Percentiles rank a stretch among this genome's conserved stretches.
Conservation (phyloP, 1,140 invertebrate genomes). For the Diabrotica virgifera region DNA sequence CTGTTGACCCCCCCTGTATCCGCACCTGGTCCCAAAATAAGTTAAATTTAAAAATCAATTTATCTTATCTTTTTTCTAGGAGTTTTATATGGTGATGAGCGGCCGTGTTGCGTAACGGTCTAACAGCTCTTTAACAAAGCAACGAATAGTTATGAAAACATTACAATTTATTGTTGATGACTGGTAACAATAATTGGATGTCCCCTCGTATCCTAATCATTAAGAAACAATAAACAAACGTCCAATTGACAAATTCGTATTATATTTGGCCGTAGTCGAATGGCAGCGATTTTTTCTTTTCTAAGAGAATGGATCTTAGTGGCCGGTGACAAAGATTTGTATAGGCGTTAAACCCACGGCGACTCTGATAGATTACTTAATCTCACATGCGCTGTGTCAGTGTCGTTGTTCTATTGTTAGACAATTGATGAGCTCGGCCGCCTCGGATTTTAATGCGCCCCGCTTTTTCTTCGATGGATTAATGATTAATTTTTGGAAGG, state of each 20-base stretch:
- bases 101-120: too few relatives aligned
- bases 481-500: conserved; percentile 27
- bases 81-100: too few relatives aligned
- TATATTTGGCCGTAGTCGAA: conserved; percentile 17
- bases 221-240: conserved; percentile 7
- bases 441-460: conserved; percentile 32
- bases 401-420: conserved; percentile 34
- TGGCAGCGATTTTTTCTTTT: conserved; percentile 16
- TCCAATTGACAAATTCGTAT: conserved; percentile 17
- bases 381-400: conserved; percentile 32
- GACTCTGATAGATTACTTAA: conserved; percentile 32
- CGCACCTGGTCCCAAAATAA: too few relatives aligned
- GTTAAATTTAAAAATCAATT: too few relatives aligned
- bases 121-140: too few relatives aligned
- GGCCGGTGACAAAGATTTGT: conserved; percentile 23
- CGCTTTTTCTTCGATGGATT: conserved; percentile 27
- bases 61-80: too few relatives aligned
- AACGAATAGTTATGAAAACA: too few relatives aligned
- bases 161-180: too few relatives aligned
- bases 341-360: conserved; percentile 24
- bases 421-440: conserved; percentile 35
- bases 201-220: too few relatives aligned
- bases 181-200: too few relatives aligned
- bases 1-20: too few relatives aligned
- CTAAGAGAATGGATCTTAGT: conserved; percentile 19